These are phyloP conservation scores for Macrotus californicus DNA, from an alignment of 2,113 vertebrate species.

Conservation along the genomic window DNA sequence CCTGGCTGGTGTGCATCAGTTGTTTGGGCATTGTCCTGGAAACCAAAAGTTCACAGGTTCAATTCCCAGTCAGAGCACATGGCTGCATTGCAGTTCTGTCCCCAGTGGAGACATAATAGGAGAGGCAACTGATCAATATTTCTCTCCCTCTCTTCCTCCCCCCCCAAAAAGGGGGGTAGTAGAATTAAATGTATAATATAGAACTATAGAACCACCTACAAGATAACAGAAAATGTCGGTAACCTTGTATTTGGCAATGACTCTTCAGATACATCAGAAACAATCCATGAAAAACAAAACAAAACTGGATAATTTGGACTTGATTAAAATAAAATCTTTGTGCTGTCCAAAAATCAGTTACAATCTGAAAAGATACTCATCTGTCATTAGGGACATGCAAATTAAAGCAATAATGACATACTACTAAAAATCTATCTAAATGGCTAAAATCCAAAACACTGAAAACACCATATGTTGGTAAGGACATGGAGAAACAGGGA, in stretches of 20 bases:
- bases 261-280: background rate
- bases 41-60: too few relatives aligned
- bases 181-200: background rate
- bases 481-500: background rate
- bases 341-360: background rate
- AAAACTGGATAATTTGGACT: background rate
- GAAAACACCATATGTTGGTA: background rate
- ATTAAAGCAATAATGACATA: background rate
- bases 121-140: too few relatives aligned
- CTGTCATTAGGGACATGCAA: background rate
- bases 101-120: too few relatives aligned
- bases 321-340: background rate
- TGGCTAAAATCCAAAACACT: background rate
- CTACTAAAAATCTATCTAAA: background rate
- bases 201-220: background rate
- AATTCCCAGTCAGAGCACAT: too few relatives aligned
- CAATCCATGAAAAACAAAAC: background rate
- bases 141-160: too few relatives aligned
- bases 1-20: too few relatives aligned
- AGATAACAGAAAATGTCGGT: background rate
- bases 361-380: background rate
- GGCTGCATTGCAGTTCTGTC: too few relatives aligned
- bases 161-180: too few relatives aligned
- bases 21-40: too few relatives aligned
- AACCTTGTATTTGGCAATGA: background rate